Evolutionary conservation across 2,113 vertebrate species (phyloP), one percentile per base, ranked within the genome.

Genomic region (Perca flavescens): DNA sequence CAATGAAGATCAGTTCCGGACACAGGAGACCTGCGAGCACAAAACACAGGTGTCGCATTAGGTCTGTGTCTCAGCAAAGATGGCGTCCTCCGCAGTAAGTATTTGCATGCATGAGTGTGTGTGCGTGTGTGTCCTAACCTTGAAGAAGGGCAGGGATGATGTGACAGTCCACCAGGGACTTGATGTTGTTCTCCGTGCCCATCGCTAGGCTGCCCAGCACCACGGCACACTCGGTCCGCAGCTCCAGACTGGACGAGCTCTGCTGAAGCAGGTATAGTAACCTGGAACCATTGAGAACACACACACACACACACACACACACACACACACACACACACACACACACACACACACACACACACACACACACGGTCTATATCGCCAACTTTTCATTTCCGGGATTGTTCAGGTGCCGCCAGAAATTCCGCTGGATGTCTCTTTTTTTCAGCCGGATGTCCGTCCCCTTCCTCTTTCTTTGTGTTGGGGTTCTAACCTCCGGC

Each of bases 181-280:
- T 99, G 91, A 99, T 98, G 92, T 99, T 99, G 93, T 99, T 99
- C 94, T 99, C 98, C 2, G 98, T 99, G 85, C 98, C 98, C 98
- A 99, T 99, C 60, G 98, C 97, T 49, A 99, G 95, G 91, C 98
- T 99, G 92, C 98, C 98, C 16, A 99, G 94, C 56, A 99, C 98
- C 85, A 99, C 97, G 0, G 97, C 97, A 34, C 98, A 99, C 87
- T 99, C 98, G 0, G 97, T 98, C 92, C 97, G 96, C 86, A 99
- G 93, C 86, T 98, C 97, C 34, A 96, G 95, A 89, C 96, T 98
- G 69, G 98, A 99, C 1, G 94, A 95, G 93, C 96, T 96, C 96
- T 99, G 98, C 93, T 99, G 98, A 57, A 99, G 97, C 85, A 99
- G 96, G 89, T 99, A 99, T 7, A 99, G 94, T 89, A 99, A 96